phyloP scores from a whole-genome alignment of 1,140 invertebrate species.

The Drosophila sechellia region DNA sequence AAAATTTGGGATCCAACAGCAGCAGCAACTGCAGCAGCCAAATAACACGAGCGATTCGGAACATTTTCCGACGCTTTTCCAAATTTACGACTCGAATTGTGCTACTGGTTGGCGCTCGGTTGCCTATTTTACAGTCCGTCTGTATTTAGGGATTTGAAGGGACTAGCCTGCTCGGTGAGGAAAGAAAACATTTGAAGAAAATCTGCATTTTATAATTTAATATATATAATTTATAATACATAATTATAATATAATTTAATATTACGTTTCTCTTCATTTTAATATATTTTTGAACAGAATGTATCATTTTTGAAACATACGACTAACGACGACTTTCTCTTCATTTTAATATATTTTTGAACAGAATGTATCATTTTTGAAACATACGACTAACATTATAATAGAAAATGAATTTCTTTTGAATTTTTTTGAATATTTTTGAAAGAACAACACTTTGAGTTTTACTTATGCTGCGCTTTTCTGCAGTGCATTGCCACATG shows the following conservation, averaged over 20 bases:
- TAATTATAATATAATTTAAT: neutral
- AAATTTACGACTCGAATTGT: conserved; percentile 14
- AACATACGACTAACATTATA: too few relatives aligned
- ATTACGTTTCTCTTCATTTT: too few relatives aligned
- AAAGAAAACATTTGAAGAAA: neutral
- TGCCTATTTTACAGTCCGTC: neutral
- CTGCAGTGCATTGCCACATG: neutral
- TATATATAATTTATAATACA: too few relatives aligned
- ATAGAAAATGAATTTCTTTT: too few relatives aligned
- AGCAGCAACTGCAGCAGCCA: neutral
- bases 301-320: too few relatives aligned
- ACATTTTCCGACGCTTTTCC: conserved; percentile 39
- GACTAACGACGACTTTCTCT: too few relatives aligned
- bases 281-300: too few relatives aligned
- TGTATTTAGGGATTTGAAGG: neutral
- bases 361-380: too few relatives aligned
- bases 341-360: too few relatives aligned
- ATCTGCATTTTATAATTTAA: neutral
- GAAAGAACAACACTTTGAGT: too few relatives aligned
- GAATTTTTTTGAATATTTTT: too few relatives aligned
- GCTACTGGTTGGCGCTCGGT: conserved; percentile 8
- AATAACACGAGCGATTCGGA: conserved; percentile 33
- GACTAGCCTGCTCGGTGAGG: conserved; percentile 1
- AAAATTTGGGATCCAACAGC: neutral
- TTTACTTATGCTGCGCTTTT: too few relatives aligned